These are phyloP conservation scores for Cyrtodaria siliqua DNA, from an alignment of 2,888 invertebrate genomes.

Conservation along the genomic window DNA sequence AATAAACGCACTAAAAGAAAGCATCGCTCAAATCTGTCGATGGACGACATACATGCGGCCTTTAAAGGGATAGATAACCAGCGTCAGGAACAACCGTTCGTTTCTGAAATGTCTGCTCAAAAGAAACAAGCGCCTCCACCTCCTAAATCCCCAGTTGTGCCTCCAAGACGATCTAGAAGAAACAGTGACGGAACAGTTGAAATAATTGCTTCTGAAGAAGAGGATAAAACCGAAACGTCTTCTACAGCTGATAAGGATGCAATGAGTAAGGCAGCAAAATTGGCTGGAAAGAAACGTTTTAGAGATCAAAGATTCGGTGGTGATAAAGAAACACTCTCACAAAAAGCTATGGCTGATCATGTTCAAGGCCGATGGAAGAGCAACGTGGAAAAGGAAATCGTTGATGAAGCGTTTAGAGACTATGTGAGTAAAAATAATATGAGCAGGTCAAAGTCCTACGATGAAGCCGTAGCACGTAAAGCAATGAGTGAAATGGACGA, in stretches of 20 bases:
- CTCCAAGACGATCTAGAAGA: conserved; percentile 43
- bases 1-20: conserved; percentile 74
- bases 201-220: conserved; percentile 15
- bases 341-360: conserved; percentile 59
- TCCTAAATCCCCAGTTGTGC: conserved; percentile 59
- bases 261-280: conserved; percentile 74
- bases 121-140: conserved; percentile 15
- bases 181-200: conserved; percentile 25
- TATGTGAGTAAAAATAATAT: conserved; percentile 71
- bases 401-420: conserved; percentile 78
- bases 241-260: conserved; percentile 51
- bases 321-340: conserved; percentile 70
- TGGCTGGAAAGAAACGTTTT: conserved; percentile 79
- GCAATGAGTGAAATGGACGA: conserved; percentile 63
- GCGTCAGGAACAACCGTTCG: background rate
- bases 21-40: conserved; percentile 73
- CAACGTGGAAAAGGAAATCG: conserved; percentile 78
- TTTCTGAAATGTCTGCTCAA: background rate
- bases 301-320: conserved; percentile 79
- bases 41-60: conserved; percentile 79
- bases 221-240: conserved; percentile 33
- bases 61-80: conserved; percentile 54
- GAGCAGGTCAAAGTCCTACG: conserved; percentile 81
- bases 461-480: conserved; percentile 79
- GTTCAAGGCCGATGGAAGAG: conserved; percentile 76